These are phyloP conservation scores for Gryon sp. DNA, from an alignment of 1,140 invertebrate genomes.

Conservation along the genomic window DNA sequence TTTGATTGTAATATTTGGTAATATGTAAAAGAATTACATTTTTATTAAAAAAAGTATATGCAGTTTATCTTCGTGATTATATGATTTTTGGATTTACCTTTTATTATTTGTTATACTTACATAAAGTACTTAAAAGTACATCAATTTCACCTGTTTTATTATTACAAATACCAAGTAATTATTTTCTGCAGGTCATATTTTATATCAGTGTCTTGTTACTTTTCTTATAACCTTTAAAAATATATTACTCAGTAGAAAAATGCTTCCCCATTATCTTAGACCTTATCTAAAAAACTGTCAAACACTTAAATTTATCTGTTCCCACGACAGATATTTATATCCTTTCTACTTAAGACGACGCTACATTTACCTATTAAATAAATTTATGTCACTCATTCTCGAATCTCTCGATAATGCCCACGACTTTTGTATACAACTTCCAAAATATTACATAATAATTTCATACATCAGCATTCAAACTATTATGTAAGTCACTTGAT, in stretches of 20 bases:
- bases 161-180: no score
- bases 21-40: no score
- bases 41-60: no score
- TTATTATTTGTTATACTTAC: no score
- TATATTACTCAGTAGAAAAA: no score
- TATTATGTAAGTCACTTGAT: slow-evolving; percentile 17
- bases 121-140: no score
- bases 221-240: background rate
- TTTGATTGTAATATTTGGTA: no score
- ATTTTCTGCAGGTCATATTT: no score
- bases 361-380: slow-evolving; percentile 43
- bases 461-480: slow-evolving; percentile 14
- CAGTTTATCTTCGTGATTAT: no score
- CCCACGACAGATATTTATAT: slow-evolving; percentile 17
- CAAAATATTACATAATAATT: slow-evolving; percentile 35
- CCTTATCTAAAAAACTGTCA: slow-evolving; percentile 23
- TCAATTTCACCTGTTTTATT: no score
- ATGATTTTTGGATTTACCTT: no score
- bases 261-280: background rate
- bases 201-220: no score
- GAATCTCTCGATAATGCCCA: slow-evolving; percentile 23
- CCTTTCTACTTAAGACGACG: slow-evolving; percentile 9
- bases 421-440: slow-evolving; percentile 16
- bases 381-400: slow-evolving; percentile 37
- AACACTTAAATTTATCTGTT: slow-evolving; percentile 21